A percentile compares a stretch with the other conserved stretches of the same genome.
Evolutionary conservation across 1,140 invertebrate genomes (phyloP).

Genomic region (Manduca sexta): DNA sequence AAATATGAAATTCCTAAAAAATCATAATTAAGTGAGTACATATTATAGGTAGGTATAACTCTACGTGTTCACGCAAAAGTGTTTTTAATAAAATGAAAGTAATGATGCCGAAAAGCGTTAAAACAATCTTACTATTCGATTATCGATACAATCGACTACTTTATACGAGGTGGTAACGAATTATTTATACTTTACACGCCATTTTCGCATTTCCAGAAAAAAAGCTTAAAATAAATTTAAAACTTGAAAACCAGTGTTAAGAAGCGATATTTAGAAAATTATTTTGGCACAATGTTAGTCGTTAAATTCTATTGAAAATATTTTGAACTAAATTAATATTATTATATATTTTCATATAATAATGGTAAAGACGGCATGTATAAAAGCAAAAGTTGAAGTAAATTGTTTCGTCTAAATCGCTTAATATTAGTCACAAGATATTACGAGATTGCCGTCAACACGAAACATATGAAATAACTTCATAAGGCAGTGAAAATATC

Average conservation of each 20-base stretch:
- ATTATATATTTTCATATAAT: slow-evolving; percentile 8
- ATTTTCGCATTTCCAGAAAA: background rate
- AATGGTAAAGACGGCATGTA: slow-evolving; percentile 9
- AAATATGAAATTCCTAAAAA: too few species aligned
- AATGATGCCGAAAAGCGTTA: slow-evolving; percentile 5
- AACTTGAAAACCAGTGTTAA: slow-evolving; percentile 8
- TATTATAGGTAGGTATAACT: too few species aligned
- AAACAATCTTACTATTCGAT: slow-evolving; percentile 6
- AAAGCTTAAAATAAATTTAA: slow-evolving; percentile 3
- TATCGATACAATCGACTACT: background rate
- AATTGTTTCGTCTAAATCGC: background rate
- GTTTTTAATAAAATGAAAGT: slow-evolving; percentile 1
- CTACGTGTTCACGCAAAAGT: slow-evolving; percentile 1
- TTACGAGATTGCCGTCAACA: background rate
- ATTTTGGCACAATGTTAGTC: slow-evolving; percentile 50
- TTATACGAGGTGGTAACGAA: too few species aligned
- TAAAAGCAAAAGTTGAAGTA: background rate
- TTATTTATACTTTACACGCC: too few species aligned
- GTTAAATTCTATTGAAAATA: slow-evolving; percentile 2
- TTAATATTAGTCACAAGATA: slow-evolving; percentile 17
- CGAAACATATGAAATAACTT: background rate
- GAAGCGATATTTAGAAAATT: slow-evolving; percentile 14
- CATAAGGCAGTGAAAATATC: slow-evolving; percentile 29
- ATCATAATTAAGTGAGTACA: too few species aligned
- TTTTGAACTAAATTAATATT: slow-evolving; percentile 3